These are phyloP conservation scores for Synergus japonicus DNA, from an alignment of 2,888 invertebrate genomes.

Conservation along the genomic window DNA sequence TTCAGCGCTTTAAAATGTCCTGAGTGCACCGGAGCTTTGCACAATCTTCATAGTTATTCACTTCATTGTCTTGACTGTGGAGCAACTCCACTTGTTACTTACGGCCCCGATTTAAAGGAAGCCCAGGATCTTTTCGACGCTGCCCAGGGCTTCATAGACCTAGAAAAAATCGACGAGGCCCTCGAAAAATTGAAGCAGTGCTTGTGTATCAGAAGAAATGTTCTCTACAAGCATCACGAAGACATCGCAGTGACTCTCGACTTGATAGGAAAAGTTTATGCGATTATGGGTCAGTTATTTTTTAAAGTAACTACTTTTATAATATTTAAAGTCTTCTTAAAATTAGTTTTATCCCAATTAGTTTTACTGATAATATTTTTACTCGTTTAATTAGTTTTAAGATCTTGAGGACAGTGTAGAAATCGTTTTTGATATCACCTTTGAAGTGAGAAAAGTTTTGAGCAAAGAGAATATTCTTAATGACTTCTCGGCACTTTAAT, in stretches of 20 bases:
- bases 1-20: constrained; percentile 75
- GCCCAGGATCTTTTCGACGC: constrained; percentile 67
- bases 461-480: constrained; percentile 3
- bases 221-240: constrained; percentile 79
- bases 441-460: constrained; percentile 23
- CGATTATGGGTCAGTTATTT: constrained; percentile 77
- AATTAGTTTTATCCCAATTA: background rate
- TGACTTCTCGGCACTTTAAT: constrained; percentile 16
- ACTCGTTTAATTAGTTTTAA: background rate
- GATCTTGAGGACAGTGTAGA: background rate
- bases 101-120: constrained; percentile 67
- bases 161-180: constrained; percentile 70
- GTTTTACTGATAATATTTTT: background rate
- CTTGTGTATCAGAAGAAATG: constrained; percentile 76
- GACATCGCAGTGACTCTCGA: constrained; percentile 77
- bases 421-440: constrained; percentile 6
- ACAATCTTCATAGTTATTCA: constrained; percentile 59
- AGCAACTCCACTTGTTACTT: constrained; percentile 58
- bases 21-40: constrained; percentile 73
- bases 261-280: constrained; percentile 79
- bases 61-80: constrained; percentile 71
- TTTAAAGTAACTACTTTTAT: constrained; percentile 37
- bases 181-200: constrained; percentile 76
- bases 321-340: background rate
- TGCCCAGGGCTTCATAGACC: constrained; percentile 58